These are phyloP conservation scores for Alaudala cheleensis DNA, from an alignment of 2,113 vertebrate genomes.

Conservation along the genomic window DNA sequence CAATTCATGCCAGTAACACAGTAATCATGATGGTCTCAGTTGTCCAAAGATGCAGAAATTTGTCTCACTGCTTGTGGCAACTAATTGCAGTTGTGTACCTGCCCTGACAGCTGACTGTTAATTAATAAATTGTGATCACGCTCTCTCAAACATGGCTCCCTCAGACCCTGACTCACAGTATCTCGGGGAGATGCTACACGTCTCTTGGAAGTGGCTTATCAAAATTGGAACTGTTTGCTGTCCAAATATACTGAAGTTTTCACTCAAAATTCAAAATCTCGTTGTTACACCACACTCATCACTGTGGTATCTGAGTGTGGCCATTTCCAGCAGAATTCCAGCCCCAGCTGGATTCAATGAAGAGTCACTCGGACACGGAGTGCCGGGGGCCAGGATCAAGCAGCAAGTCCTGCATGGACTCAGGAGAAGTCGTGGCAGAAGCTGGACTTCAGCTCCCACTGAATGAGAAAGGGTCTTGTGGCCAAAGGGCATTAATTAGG, in stretches of 20 bases:
- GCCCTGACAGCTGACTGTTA: not conserved
- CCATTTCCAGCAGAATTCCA: conserved; percentile 61
- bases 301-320: conserved; percentile 48
- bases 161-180: conserved; percentile 38
- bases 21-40: not conserved
- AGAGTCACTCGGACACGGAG: not conserved
- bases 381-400: not conserved
- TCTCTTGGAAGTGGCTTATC: conserved; percentile 57
- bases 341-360: conserved; percentile 64
- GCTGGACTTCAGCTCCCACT: not conserved
- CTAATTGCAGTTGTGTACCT: not conserved
- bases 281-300: conserved; percentile 66
- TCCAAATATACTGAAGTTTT: conserved; percentile 55
- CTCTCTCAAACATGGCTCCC: conserved; percentile 1
- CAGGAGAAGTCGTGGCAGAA: not conserved
- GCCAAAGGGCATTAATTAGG: not conserved
- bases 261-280: conserved; percentile 54
- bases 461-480: not conserved
- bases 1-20: not conserved
- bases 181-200: conserved; percentile 24
- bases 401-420: not conserved
- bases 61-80: not conserved
- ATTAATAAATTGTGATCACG: not conserved
- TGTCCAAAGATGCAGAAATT: not conserved
- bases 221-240: conserved; percentile 45